Evolutionary conservation across 2,888 invertebrate species (phyloP), one percentile per base, ranked within the genome.

Genomic region (Germaria angustata): DNA sequence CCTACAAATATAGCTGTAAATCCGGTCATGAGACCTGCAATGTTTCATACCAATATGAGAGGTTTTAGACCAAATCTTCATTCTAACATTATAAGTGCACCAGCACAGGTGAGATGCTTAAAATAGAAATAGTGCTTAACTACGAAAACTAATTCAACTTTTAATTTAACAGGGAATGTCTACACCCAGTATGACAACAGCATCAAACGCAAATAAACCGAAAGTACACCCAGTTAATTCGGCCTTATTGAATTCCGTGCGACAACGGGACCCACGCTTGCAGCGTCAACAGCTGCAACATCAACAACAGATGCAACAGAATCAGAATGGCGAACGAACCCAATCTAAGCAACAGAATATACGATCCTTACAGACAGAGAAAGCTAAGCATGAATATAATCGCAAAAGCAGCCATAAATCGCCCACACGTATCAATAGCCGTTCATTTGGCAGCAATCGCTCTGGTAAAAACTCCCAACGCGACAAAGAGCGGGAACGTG

Each of bases 221-320:
- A 92, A 93, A 86, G 93, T 94, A 71, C 92, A 93, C 83, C 94
- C 94, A 3, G 92, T 92, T 5, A 93, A 92, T 87, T 90, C 92
- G 44, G 90, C 92, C 32, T 88, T 93, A 84, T 88, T 93, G 0
- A 92, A 87, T 77, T 88, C 90, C 0, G 87, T 90, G 11, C 88
- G 91, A 4, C 89, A 86, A 46, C 88, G 92, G 11, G 92, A 92
- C 88, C 93, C 88, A 81, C 92, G 89, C 80, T 90, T 90, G 86
- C 91, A 86, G 83, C 91, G 89, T 44, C 92, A 91, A 57, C 86
- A 87, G 66, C 87, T 87, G 11, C 61, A 73, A 11, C 80, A 80
- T 32, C 86, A 83, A 8, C 76, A 90, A 87, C 86, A 91, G 88
- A 89, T 91, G 77, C 69, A 39, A 22, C 73, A 57, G 28, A 73